A percentile compares a stretch with the other conserved stretches of the same genome.
Evolutionary conservation across 2,888 invertebrate species (phyloP).

Genomic region (Junonia oenone): DNA sequence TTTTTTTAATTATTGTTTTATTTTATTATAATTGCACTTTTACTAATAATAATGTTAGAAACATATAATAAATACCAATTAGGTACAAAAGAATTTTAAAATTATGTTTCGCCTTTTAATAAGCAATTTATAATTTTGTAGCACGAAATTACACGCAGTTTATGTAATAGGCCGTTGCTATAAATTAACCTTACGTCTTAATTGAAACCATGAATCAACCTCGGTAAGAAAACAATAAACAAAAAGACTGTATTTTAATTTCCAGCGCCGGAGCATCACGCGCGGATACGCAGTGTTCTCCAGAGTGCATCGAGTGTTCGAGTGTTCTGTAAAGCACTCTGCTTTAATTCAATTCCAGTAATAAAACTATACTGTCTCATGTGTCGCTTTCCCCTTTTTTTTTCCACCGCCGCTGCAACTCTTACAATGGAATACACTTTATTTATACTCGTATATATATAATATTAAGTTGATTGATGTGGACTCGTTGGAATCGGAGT

Average conservation of each 20-base stretch:
- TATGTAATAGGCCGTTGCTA: not conserved
- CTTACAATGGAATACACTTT: not conserved
- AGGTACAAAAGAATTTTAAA: no score
- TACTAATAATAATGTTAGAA: no score
- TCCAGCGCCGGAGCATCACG: conserved; percentile 3
- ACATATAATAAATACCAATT: no score
- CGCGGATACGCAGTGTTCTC: conserved; percentile 6
- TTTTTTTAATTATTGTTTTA: no score
- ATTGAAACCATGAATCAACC: not conserved
- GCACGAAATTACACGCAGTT: not conserved
- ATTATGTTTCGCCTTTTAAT: not conserved
- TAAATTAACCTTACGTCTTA: not conserved
- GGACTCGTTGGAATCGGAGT: no score
- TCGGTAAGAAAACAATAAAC: not conserved
- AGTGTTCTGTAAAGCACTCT: conserved; percentile 16
- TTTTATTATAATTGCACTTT: no score
- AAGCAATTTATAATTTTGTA: not conserved
- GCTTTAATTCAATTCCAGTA: conserved; percentile 18
- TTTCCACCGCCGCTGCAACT: not conserved
- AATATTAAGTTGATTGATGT: no score
- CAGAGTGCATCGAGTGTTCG: conserved; percentile 19
- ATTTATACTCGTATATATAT: not conserved
- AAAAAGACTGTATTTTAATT: not conserved
- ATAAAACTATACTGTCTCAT: conserved; percentile 9
- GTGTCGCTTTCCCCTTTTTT: not conserved